These are phyloP conservation scores for Meriones unguiculatus DNA, from an alignment of 2,113 vertebrate species.

Conservation along the genomic window DNA sequence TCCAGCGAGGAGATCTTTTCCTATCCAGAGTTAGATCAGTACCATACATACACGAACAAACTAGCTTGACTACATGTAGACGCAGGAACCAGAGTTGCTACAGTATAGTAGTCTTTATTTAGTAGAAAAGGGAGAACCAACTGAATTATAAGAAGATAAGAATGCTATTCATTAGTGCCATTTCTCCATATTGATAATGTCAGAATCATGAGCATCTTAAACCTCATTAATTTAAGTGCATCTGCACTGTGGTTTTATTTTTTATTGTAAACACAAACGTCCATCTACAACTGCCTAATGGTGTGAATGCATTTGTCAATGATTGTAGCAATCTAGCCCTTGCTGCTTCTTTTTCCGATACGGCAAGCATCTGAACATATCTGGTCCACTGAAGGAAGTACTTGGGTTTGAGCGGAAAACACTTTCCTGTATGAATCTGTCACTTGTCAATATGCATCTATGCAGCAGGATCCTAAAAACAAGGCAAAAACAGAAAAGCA, in stretches of 20 bases:
- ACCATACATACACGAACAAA: slow-evolving; percentile 81
- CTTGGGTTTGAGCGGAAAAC: neutral
- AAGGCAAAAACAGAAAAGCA: neutral
- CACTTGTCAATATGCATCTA: neutral
- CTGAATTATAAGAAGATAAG: slow-evolving; percentile 81
- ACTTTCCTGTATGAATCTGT: neutral
- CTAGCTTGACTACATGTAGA: slow-evolving; percentile 78
- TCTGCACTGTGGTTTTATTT: slow-evolving; percentile 44
- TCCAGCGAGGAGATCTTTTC: slow-evolving; percentile 82
- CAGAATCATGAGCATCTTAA: slow-evolving; percentile 64
- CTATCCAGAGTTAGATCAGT: slow-evolving; percentile 84
- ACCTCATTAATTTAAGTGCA: slow-evolving; percentile 75
- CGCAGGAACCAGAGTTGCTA: slow-evolving; percentile 58
- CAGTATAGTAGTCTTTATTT: slow-evolving; percentile 78
- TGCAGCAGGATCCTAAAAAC: slow-evolving; percentile 18
- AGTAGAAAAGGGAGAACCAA: slow-evolving; percentile 82
- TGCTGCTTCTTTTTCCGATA: slow-evolving; percentile 66
- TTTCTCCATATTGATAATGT: slow-evolving; percentile 82
- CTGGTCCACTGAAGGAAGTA: neutral
- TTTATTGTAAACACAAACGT: neutral
- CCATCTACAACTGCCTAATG: slow-evolving; percentile 56
- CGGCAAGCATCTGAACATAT: neutral
- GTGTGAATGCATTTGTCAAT: slow-evolving; percentile 63
- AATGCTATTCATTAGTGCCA: slow-evolving; percentile 81
- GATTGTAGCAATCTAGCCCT: slow-evolving; percentile 3